A percentile compares a stretch with the other conserved stretches of the same genome.
phyloP scores from a whole-genome alignment of 2,113 vertebrate genomes.

The Nerophis lumbriciformis region DNA sequence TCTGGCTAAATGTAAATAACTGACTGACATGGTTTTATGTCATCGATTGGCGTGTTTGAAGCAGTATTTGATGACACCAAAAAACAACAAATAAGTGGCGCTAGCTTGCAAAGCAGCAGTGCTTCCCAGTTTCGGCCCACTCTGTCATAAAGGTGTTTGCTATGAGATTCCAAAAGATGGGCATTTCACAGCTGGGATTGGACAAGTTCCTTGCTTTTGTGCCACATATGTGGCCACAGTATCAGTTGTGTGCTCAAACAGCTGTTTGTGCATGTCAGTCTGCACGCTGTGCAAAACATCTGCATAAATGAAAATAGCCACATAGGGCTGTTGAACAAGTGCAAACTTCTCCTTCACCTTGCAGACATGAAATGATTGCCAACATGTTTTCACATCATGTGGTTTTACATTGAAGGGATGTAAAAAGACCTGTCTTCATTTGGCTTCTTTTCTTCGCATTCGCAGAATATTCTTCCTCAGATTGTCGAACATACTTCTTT shows the following conservation, averaged over 20 bases:
- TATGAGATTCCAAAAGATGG: constrained; percentile 38
- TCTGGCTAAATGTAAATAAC: constrained; percentile 27
- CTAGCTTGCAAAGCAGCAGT: constrained; percentile 47
- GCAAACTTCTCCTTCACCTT: constrained; percentile 33
- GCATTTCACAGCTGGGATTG: constrained; percentile 32
- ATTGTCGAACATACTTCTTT: not conserved
- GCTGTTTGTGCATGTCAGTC: constrained; percentile 55
- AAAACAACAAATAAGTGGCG: constrained; percentile 41
- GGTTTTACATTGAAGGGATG: constrained; percentile 17
- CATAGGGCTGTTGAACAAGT: constrained; percentile 42
- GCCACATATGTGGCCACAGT: constrained; percentile 63
- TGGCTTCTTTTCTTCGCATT: too few species aligned
- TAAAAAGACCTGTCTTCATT: constrained; percentile 1
- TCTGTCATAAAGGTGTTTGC: constrained; percentile 41
- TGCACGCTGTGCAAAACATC: constrained; percentile 63
- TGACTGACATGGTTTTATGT: constrained; percentile 33
- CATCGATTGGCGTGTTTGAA: constrained; percentile 41
- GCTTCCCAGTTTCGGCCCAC: constrained; percentile 35
- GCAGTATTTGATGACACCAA: constrained; percentile 39
- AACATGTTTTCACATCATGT: constrained; percentile 16
- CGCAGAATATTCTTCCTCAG: not conserved
- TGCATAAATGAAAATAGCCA: constrained; percentile 43
- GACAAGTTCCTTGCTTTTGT: constrained; percentile 62
- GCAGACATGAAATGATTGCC: constrained; percentile 17
- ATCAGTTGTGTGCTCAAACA: constrained; percentile 67